Percentiles rank a stretch among this genome's conserved stretches.
Evolutionary conservation across 2,113 vertebrate genomes (phyloP).

Genomic region (Climacteris rufus): DNA sequence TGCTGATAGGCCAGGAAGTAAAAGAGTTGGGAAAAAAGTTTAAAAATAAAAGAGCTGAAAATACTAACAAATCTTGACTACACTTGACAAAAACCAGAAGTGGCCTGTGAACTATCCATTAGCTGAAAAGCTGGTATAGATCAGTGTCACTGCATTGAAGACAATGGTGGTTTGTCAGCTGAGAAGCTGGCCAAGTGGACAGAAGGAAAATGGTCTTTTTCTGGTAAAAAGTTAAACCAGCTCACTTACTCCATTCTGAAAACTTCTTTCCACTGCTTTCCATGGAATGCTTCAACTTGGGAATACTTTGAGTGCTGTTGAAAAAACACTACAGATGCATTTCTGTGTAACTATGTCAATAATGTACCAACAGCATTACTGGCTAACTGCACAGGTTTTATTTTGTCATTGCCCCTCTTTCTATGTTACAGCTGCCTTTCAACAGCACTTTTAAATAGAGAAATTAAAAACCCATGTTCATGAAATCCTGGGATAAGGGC

Average conservation of each 20-base stretch:
- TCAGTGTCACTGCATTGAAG: conserved; percentile 39
- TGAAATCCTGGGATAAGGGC: background rate
- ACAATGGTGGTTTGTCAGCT: conserved; percentile 51
- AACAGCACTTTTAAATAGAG: background rate
- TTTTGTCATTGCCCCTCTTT: background rate
- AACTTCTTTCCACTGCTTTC: background rate
- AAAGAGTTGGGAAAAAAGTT: background rate
- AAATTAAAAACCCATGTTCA: background rate
- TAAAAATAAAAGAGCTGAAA: background rate
- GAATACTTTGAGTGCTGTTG: background rate
- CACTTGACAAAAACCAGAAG: conserved; percentile 47
- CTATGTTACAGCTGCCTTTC: background rate
- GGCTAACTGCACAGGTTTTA: background rate
- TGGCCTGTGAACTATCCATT: conserved; percentile 23
- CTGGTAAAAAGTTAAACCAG: background rate
- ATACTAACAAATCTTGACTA: conserved; percentile 39
- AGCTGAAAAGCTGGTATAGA: conserved; percentile 55
- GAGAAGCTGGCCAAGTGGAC: background rate
- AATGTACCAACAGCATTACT: background rate
- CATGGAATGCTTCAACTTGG: background rate
- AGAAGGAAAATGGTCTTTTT: conserved; percentile 34
- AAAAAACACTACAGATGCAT: background rate
- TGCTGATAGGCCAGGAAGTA: background rate
- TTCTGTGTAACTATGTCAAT: background rate
- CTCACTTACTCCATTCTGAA: background rate